Evolutionary conservation across 2,113 vertebrate species (phyloP).

Genomic region (Anhinga anhinga): DNA sequence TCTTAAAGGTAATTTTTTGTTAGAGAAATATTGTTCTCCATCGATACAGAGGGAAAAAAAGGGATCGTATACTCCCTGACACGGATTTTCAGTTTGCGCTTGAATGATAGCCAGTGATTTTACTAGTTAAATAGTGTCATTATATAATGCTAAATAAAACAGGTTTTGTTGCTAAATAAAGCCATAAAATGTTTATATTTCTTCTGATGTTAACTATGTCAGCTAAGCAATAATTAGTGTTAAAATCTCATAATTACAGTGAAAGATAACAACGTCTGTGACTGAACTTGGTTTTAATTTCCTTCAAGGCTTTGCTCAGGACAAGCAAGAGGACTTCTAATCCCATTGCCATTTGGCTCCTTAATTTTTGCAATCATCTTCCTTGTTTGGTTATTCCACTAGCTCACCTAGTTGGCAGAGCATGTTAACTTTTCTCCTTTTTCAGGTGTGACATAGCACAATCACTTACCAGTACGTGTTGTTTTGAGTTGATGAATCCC

Average conservation of each 20-base stretch:
- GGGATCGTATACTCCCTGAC: neutral
- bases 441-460: conserved; percentile 41
- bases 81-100: neutral
- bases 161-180: conserved; percentile 1
- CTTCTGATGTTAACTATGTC: conserved; percentile 27
- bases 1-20: conserved; percentile 86
- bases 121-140: neutral
- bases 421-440: conserved; percentile 10
- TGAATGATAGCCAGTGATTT: neutral
- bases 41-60: neutral
- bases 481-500: conserved; percentile 71
- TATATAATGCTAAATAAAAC: neutral
- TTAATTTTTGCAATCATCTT: conserved; percentile 62
- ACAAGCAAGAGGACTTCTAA: conserved; percentile 26
- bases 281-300: conserved; percentile 28
- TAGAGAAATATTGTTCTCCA: conserved; percentile 3
- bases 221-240: conserved; percentile 36
- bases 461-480: conserved; percentile 67
- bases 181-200: neutral
- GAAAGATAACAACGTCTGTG: conserved; percentile 10
- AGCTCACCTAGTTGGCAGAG: conserved; percentile 41
- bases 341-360: conserved; percentile 27
- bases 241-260: conserved; percentile 24
- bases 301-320: neutral
- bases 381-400: conserved; percentile 66